A percentile compares a stretch with the other conserved stretches of the same genome.
Evolutionary conservation across 2,113 vertebrate genomes (phyloP).

Genomic region (Phylloscopus whistleri): DNA sequence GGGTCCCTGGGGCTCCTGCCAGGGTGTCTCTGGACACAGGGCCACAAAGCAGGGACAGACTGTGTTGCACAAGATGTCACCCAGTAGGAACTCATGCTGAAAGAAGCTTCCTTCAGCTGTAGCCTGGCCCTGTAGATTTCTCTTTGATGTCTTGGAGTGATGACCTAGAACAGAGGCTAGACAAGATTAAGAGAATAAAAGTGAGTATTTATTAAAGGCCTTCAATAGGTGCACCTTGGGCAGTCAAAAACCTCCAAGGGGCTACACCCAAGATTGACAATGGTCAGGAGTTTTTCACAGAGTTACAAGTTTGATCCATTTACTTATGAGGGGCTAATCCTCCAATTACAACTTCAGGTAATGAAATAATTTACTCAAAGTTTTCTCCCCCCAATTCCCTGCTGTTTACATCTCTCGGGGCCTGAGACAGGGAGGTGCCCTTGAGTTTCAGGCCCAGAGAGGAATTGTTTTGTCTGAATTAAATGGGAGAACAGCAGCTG

Average conservation of each 20-base stretch:
- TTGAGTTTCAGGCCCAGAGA: not conserved
- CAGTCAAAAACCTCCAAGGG: not conserved
- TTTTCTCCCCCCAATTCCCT: not conserved
- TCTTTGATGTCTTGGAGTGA: not conserved
- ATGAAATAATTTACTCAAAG: not conserved
- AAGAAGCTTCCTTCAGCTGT: not conserved
- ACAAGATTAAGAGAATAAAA: not conserved
- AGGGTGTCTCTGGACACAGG: not conserved
- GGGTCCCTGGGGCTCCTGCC: not conserved
- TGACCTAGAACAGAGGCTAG: not conserved
- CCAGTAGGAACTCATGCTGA: not conserved
- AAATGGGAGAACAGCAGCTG: not conserved
- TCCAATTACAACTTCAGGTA: not conserved
- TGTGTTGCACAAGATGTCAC: not conserved
- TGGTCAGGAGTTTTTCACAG: not conserved
- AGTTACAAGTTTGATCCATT: not conserved
- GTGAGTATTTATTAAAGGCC: not conserved
- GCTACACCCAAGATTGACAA: accelerated
- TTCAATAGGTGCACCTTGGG: not conserved
- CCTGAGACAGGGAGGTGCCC: not conserved
- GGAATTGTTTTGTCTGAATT: not conserved
- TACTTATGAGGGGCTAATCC: too few relatives aligned
- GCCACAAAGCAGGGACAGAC: not conserved
- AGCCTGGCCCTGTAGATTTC: not conserved
- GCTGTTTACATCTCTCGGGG: not conserved